Evolutionary conservation across 2,113 vertebrate genomes (phyloP), one percentile per base, ranked within the genome.

Genomic region (Redunca redunca): DNA sequence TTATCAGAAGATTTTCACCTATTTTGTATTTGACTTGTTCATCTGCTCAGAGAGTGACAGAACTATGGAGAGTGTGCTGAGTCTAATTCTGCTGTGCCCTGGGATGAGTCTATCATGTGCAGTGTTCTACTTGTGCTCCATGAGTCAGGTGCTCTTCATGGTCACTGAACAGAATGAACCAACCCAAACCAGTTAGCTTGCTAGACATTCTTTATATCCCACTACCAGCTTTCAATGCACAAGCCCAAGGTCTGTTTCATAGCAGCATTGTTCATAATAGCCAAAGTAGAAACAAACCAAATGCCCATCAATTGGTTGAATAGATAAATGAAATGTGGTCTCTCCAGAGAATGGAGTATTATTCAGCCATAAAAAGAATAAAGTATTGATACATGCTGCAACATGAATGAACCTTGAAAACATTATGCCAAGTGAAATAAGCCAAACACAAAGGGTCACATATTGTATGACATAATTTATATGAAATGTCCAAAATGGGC

Each of bases 191-290:
- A 92, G 89, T 94, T 93, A 48, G 94, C 74, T 83, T 98, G 46
- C 95, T 98, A 90, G 46, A 89, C 80, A 71, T 55, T 94, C 84
- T 98, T 43, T 96, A 55, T 91, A 81, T 43, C 58, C 83, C 78
- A 86, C 78, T 84, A 23, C 60, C 9, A 30, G 50, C 86, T 95
- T 97, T 97, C 96, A 97, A 97, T 62, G 40, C 95, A 94, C 93
- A 53, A 80, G 53, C n/a, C 60, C 33, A 16, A 88, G 86, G 43
- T 17, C 43, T 55, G 53, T 97, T 97, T 98, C 50, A 84, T 1
- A 92, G 53, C 28, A 26, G 43, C 88, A 84, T 64, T 25, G 33
- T 52, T 80, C 17, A n/a, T 64, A 85, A 36, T 15, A 84, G 62
- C 40, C 48, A 16, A 84, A 50, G 86, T 64, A 5, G 88, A 57